Evolutionary conservation across 2,888 invertebrate genomes (phyloP), one percentile per base, ranked within the genome.

Genomic region (Clitarchus hookeri): DNA sequence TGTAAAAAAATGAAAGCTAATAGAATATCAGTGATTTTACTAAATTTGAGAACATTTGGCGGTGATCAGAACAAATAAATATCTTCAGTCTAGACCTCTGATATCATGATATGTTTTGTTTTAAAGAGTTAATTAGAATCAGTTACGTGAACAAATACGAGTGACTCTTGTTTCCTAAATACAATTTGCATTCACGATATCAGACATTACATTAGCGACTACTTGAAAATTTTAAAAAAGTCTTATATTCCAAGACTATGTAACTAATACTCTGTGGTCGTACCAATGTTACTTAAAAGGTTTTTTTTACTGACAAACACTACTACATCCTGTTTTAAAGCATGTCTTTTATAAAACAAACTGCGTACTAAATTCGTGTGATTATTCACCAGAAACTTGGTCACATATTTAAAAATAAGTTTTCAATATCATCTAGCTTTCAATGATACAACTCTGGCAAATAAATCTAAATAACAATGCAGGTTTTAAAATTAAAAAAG

Each of bases 1-100:
- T 79, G 36, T 36, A 36, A n/a, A 12, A 79, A 79, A 27, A 79
- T n/a, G 13, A 23, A 79, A 79, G 13, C 25, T n/a, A 79, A n/a
- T n/a, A 79, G 25, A n/a, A 19, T 3, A 78, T 78, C 16, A 8
- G 16, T 65, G 19, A 65, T 65, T 65, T 65, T 65, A 23, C 53
- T 53, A 16, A 53, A 53, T 12, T 53, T 19, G 19, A 53, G 19
- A 53, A 19, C 12, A 12, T 19, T 65, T 65, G 8, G 13, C 16
- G n/a, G 65, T 23, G 65, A 65, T 13, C 48, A 48, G 16, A 48
- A 48, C 48, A 48, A 48, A 65, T 23, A n/a, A 48, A 65, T 23
- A n/a, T 65, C 65, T 65, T 65, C 65, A 23, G 65, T 65, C 65
- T 65, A 65, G n/a, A 65, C 65, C 65, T 65, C 65, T 65, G 65